A percentile compares a stretch with the other conserved stretches of the same genome.
These are phyloP conservation scores for Camponotus fellah DNA, from an alignment of 2,888 invertebrate species.

Conservation along the genomic window DNA sequence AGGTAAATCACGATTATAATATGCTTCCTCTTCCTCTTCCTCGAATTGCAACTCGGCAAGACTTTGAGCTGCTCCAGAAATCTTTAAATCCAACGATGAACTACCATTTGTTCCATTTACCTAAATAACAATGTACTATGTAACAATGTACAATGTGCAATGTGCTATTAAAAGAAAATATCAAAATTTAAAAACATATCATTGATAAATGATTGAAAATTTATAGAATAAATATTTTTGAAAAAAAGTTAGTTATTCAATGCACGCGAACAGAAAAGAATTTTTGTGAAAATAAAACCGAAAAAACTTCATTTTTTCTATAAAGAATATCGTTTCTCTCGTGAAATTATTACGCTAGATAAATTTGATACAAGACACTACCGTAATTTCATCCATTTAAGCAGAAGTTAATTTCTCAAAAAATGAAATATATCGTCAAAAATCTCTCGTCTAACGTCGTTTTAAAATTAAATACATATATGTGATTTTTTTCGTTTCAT, in stretches of 20 bases:
- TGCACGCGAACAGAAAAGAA: background rate
- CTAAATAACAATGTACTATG: slow-evolving; percentile 83
- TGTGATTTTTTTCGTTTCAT: background rate
- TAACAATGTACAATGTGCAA: no score
- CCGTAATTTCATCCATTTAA: background rate
- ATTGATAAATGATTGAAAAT: background rate
- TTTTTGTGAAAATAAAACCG: background rate
- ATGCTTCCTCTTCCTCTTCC: slow-evolving; percentile 97
- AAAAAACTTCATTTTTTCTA: background rate
- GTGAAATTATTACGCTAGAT: background rate
- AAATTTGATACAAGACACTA: background rate
- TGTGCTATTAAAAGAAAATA: background rate
- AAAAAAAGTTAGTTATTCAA: background rate
- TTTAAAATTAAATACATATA: background rate
- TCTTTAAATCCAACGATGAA: slow-evolving; percentile 87
- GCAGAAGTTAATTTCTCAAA: slow-evolving; percentile 2
- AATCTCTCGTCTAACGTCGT: background rate
- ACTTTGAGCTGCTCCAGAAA: slow-evolving; percentile 91
- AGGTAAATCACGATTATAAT: slow-evolving; percentile 95
- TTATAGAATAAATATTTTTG: background rate
- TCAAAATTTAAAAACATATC: background rate
- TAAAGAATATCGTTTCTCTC: background rate
- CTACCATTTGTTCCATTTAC: slow-evolving; percentile 90
- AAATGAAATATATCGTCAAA: background rate
- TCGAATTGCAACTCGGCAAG: slow-evolving; percentile 97